phyloP scores from a whole-genome alignment of 2,888 invertebrate genomes.

The Tethea ocularis region DNA sequence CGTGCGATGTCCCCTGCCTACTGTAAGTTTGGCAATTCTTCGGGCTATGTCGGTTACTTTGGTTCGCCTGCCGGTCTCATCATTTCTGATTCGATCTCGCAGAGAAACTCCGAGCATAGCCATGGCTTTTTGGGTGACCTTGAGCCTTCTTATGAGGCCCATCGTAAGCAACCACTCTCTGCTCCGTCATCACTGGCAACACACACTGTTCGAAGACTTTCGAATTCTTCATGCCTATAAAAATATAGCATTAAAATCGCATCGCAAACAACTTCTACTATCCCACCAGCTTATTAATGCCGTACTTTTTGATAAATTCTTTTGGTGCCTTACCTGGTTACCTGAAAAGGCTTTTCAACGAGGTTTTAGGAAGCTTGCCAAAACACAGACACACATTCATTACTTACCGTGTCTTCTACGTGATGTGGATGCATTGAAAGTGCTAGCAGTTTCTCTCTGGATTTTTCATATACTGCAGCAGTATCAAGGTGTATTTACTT shows the following conservation, averaged over 20 bases:
- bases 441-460: neutral
- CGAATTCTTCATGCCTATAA: no score
- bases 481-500: neutral
- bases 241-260: neutral
- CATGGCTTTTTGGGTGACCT: no score
- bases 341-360: neutral
- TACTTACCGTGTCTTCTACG: constrained; percentile 2
- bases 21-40: no score
- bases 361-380: constrained; percentile 1
- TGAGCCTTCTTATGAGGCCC: no score
- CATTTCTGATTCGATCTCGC: no score
- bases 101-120: no score
- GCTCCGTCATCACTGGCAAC: no score
- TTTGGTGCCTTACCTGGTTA: constrained; percentile 1
- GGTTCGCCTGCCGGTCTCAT: no score
- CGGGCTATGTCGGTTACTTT: no score
- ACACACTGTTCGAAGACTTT: no score
- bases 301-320: constrained; percentile 2
- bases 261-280: neutral
- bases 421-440: neutral
- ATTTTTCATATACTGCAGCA: neutral
- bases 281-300: neutral
- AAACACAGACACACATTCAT: neutral
- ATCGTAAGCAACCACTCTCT: no score
- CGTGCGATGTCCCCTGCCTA: no score